Evolutionary conservation across 2,888 invertebrate species (phyloP), one percentile per base, ranked within the genome.

Genomic region (Aquatica leii): DNA sequence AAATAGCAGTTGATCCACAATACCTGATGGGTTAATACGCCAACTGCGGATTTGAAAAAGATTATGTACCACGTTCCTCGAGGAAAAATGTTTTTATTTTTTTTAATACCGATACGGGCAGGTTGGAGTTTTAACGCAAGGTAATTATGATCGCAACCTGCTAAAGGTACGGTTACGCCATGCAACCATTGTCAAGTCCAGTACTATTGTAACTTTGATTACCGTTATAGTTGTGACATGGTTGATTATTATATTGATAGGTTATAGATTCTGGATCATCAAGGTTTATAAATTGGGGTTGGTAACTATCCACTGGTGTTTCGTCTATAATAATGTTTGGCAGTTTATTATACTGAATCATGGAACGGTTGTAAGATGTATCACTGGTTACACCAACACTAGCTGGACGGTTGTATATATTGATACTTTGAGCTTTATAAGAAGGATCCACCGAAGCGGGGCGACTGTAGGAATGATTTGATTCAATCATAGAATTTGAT

Each of bases 181-280:
- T 86, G 77, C 88, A 88, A 65, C 87, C 86, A 74, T 87, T 87
- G 76, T 87, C 87, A 71, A 86, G 82, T 73, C 84, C 85, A 40
- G 78, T 73, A 77, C 81, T 85, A 73, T 82, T 83, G 75, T 85
- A 84, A 80, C 85, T 86, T 74, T 85, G 85, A 61, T 84, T 85
- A 31, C 82, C 78, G 37, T 82, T 83, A 73, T 86, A 86, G 57
- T 83, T 85, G 74, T 87, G 86, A 78, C 87, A 87, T 74, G 85
- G 85, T 68, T 83, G 86, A 21, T 74, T 76, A 66, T 74, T 76
- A 62, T 79, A 78, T 63, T 78, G 77, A 60, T 74, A 62, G 20
- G 62, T 54, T 55, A 60, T 69, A 55, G 69, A 73, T 37, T 66
- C 75, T 41, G 80, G 77, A 69, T 83, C 75, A 68, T 84, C 85